phyloP scores from a whole-genome alignment of 2,888 invertebrate genomes.

The Melinaea marsaeus region DNA sequence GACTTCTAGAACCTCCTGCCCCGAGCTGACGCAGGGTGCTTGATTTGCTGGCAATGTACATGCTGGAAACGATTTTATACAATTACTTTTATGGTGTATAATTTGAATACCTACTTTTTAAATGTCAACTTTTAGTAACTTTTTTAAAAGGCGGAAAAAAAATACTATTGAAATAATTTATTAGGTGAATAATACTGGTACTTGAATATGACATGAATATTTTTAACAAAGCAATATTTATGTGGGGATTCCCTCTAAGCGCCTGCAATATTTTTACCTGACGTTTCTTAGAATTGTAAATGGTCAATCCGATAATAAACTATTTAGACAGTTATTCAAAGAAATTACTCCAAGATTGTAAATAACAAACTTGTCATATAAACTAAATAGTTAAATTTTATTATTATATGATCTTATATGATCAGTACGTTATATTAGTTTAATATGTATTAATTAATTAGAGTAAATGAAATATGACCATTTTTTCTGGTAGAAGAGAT shows the following conservation, averaged over 20 bases:
- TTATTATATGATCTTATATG: too few species aligned
- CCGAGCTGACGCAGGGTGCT: slow-evolving; percentile 84
- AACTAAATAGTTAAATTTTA: too few species aligned
- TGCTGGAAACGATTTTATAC: slow-evolving; percentile 41
- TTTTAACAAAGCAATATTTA: slow-evolving; percentile 1
- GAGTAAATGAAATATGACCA: too few species aligned
- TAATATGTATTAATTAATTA: too few species aligned
- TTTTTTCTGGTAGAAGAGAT: too few species aligned
- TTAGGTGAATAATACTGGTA: too few species aligned
- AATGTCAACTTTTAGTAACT: not conserved
- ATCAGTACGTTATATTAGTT: too few species aligned
- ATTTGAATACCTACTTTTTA: not conserved
- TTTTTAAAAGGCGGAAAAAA: too few species aligned
- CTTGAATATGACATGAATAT: not conserved
- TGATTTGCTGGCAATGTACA: slow-evolving; percentile 77
- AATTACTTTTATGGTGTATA: not conserved
- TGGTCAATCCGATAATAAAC: not conserved
- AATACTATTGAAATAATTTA: too few species aligned
- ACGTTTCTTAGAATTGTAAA: slow-evolving; percentile 5
- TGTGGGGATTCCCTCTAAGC: slow-evolving; percentile 12
- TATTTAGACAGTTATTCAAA: not conserved
- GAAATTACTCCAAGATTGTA: not conserved
- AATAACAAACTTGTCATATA: not conserved
- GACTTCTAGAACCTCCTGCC: slow-evolving; percentile 83
- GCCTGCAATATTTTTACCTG: slow-evolving; percentile 9